These are phyloP conservation scores for Argyresthia goedartella DNA, from an alignment of 2,888 invertebrate species.

Conservation along the genomic window DNA sequence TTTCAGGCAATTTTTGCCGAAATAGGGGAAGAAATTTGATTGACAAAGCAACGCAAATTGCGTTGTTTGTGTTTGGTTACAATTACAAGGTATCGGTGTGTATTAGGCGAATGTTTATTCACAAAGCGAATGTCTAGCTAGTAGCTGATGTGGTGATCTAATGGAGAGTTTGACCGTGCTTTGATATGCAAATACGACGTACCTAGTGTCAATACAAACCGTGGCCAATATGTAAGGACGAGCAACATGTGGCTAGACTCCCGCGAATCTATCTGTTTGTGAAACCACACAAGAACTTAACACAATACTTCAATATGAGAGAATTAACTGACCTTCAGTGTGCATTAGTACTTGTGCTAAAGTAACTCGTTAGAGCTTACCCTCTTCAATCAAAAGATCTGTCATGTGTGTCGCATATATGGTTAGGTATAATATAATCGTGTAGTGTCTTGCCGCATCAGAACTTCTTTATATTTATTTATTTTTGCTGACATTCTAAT, in stretches of 20 bases:
- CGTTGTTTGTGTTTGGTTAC: slow-evolving; percentile 3
- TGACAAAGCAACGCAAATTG: not conserved
- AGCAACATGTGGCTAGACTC: slow-evolving; percentile 40
- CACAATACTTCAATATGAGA: not conserved
- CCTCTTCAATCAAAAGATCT: no score
- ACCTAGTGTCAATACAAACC: no score
- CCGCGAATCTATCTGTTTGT: not conserved
- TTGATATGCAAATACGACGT: slow-evolving; percentile 54
- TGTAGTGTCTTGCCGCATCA: no score
- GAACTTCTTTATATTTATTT: no score
- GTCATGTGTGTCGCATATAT: no score
- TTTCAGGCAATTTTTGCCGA: no score
- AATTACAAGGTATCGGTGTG: not conserved
- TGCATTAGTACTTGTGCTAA: no score
- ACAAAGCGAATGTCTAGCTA: not conserved
- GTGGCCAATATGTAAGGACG: slow-evolving; percentile 21
- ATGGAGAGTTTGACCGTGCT: slow-evolving; percentile 49
- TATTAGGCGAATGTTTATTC: not conserved
- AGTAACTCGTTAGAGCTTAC: no score
- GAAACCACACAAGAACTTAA: slow-evolving; percentile 9
- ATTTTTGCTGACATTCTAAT: no score
- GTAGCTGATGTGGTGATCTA: slow-evolving; percentile 37
- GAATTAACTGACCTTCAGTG: no score
- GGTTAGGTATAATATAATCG: no score
- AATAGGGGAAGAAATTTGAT: no score